phyloP scores from a whole-genome alignment of 2,797 vertebrate genomes.

The Morus bassanus region DNA sequence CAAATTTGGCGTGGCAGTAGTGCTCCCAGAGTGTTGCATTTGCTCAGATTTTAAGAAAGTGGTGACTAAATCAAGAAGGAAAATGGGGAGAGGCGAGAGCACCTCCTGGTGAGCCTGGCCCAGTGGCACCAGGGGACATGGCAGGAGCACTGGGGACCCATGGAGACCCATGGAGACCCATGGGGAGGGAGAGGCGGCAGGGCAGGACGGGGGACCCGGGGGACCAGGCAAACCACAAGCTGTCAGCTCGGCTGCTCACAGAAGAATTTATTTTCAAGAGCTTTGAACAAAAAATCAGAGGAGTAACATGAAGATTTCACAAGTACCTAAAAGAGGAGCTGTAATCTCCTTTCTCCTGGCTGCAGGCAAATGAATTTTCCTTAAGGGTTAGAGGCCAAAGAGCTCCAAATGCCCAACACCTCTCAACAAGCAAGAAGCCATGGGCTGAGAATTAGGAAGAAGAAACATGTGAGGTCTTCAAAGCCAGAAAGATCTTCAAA shows the following conservation, averaged over 20 bases:
- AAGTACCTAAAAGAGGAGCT: neutral
- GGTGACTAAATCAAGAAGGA: neutral
- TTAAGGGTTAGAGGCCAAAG: neutral
- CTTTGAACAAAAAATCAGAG: neutral
- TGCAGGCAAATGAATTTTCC: neutral
- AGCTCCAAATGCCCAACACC: neutral
- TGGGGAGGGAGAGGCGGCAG: neutral
- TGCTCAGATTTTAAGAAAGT: neutral
- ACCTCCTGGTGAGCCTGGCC: neutral
- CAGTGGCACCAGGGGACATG: fast-evolving
- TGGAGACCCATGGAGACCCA: neutral
- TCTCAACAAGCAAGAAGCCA: neutral
- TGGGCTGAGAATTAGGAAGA: neutral
- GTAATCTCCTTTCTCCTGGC: neutral
- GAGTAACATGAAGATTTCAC: neutral
- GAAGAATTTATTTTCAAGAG: neutral
- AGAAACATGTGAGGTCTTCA: neutral
- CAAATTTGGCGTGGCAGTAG: neutral
- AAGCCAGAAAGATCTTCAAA: neutral
- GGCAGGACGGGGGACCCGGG: neutral
- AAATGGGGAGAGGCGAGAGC: neutral
- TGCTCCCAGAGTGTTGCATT: neutral
- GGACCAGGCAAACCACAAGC: neutral
- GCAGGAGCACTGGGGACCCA: neutral
- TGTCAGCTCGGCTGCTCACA: neutral